Conservation (phyloP, 1,140 invertebrate species). For the Holcopasites calliopsidis region DNA sequence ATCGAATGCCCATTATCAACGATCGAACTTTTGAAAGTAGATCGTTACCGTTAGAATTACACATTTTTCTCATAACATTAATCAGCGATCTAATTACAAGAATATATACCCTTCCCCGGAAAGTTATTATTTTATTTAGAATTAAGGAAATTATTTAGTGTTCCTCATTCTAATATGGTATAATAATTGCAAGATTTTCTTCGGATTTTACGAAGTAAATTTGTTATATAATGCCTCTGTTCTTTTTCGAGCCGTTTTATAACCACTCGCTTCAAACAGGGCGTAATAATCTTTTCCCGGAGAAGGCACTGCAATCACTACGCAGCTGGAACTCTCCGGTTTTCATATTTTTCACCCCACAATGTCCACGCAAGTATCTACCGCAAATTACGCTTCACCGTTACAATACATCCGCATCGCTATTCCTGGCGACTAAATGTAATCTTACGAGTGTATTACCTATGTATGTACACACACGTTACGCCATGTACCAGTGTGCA, state of each 20-base stretch:
- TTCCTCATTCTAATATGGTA: background rate
- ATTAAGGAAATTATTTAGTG: background rate
- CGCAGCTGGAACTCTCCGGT: constrained; percentile 35
- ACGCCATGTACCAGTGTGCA: background rate
- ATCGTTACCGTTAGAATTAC: constrained; percentile 42
- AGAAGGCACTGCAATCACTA: constrained; percentile 28
- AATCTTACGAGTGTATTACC: constrained; percentile 52
- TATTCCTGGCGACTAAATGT: constrained; percentile 61
- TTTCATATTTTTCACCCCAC: background rate
- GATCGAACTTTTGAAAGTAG: constrained; percentile 40
- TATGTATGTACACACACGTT: constrained; percentile 41
- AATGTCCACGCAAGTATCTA: constrained; percentile 25
- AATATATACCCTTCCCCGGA: constrained; percentile 11
- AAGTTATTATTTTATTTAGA: background rate
- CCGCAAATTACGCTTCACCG: constrained; percentile 37
- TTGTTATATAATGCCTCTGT: background rate
- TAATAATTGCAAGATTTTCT: background rate
- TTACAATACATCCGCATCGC: constrained; percentile 57
- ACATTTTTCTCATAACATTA: constrained; percentile 31
- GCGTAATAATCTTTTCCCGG: background rate
- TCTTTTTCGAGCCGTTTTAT: background rate
- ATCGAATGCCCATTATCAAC: constrained; percentile 56
- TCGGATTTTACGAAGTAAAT: background rate
- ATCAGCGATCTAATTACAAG: constrained; percentile 12
- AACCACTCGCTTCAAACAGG: background rate